Evolutionary conservation across 2,888 invertebrate genomes (phyloP), one percentile per base, ranked within the genome.

Genomic region (Nasonia oneida): DNA sequence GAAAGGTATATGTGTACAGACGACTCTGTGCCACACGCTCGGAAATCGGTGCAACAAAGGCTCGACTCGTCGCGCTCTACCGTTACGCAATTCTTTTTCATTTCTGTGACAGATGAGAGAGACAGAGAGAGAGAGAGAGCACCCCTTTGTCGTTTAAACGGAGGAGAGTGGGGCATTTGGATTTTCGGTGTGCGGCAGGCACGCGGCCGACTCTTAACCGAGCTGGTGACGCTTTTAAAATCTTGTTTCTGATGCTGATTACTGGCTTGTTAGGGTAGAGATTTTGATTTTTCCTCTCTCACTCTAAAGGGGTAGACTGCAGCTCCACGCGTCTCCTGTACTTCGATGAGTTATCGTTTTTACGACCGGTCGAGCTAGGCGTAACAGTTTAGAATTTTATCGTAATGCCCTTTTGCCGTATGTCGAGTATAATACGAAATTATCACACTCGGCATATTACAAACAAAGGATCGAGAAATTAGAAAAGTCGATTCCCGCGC

Each of bases 41-140:
- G 14, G 71, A 83, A 86, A 86, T 86, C 86, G 84, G 81, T 83
- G 77, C 85, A 74, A 85, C 80, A 87, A 87, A 87, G 81, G 75
- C 85, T 81, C 70, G 37, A 10, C 33, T 18, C 73, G 64, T 42
- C 75, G 29, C 61, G 29, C 86, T 50, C 64, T 88, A 84, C 89
- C 90, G 90, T 90, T 90, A 89, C 89, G 89, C 88, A 89, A 90
- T 89, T 87, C 88, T 87, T 89, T 89, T 89, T 89, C 88, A 86
- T 88, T 87, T 87, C 88, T 77, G 83, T 88, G 88, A 89, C 89
- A 88, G 88, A 85, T 87, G 88, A 87, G 37, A 67, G 39, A 78
- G 39, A 75, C 29, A 57, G 67, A 70, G 39, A 70, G 67, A 71
- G 75, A 39, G 53, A 37, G 85, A 23, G 23, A 37, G 64, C 77